Base-by-base conservation (phyloP, 1,140 invertebrate genomes). In the Formica exsecta region DNA sequence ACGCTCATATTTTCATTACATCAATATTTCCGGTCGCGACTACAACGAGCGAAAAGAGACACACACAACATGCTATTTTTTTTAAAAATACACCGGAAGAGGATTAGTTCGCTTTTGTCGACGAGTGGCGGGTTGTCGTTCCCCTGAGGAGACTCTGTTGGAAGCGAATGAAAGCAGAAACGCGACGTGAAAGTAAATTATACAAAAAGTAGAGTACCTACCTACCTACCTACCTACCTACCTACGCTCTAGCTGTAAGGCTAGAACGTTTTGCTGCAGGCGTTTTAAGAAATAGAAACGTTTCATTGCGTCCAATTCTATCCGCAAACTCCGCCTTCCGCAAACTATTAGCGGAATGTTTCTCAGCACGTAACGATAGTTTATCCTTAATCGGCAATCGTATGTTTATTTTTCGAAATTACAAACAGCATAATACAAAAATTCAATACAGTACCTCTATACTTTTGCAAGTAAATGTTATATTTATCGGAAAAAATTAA, bases 151-250 rank as follows among this genome's bases (percentile, higher is more conserved):
- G 68, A 71, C 22, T 68, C 22, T 25, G 19, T 25, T 74, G 22
- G 62, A 59, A 80, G 54, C 11, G 71, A 74, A 91, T 57, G 89
- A 91, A 91, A 91, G 86, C 89, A 84, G 88, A 85, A 86, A 81
- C 71, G 32, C 76, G 57, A 57, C 90, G 90, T 90, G 90, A 91
- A 91, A 91, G 90, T 88, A 90, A 90, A 88, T 62, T 57, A n/a
- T 51, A 38, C 54, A 87, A 90, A 89, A 90, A 90, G 80, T 90
- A 57, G 86, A 90, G 68, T 83, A 62, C 68, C 79, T 73, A 71
- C 36, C 48, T 48, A 48, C 44, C 41, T 48, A 48, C 44, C 41
- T 48, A 22, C 22, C 22, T 22, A 48, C 44, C 41, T 51, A 13
- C 48, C 13, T 51, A 51, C 48, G 16, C 4, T 51, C 48, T 19